Percentiles rank a stretch among this genome's conserved stretches.
These are phyloP conservation scores for Tuta absoluta DNA, from an alignment of 2,888 invertebrate genomes.

Conservation along the genomic window DNA sequence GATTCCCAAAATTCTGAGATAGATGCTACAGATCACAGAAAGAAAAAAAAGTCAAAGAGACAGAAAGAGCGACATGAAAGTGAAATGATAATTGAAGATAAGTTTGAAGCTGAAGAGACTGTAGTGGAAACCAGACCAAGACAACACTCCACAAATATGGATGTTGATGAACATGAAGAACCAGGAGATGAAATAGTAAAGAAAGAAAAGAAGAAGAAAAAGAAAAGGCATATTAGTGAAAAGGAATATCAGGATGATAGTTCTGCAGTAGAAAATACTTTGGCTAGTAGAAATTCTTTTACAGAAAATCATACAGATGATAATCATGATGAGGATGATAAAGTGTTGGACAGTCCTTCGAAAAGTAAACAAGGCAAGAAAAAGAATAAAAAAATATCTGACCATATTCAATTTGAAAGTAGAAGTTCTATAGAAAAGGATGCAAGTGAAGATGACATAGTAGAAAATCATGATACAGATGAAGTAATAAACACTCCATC, in stretches of 20 bases:
- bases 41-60: constrained; percentile 24
- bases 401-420: constrained; percentile 29
- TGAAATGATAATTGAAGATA: constrained; percentile 25
- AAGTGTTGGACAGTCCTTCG: too few species aligned
- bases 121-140: constrained; percentile 34
- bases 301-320: constrained; percentile 6
- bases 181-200: background rate
- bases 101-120: constrained; percentile 36
- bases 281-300: constrained; percentile 34
- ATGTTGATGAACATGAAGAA: constrained; percentile 30
- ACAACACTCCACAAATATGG: constrained; percentile 37
- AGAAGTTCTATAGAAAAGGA: too few species aligned
- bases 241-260: constrained; percentile 30
- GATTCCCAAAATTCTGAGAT: constrained; percentile 10
- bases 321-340: background rate
- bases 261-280: constrained; percentile 33
- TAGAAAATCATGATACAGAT: too few species aligned
- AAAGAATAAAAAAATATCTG: constrained; percentile 43
- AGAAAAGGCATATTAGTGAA: constrained; percentile 31
- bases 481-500: too few species aligned
- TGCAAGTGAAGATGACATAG: too few species aligned
- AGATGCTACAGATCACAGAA: constrained; percentile 3
- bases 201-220: constrained; percentile 31
- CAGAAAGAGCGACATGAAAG: constrained; percentile 37
- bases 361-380: constrained; percentile 14